Conservation (phyloP, 2,113 vertebrate genomes). For the Phylloscopus trochiloides region DNA sequence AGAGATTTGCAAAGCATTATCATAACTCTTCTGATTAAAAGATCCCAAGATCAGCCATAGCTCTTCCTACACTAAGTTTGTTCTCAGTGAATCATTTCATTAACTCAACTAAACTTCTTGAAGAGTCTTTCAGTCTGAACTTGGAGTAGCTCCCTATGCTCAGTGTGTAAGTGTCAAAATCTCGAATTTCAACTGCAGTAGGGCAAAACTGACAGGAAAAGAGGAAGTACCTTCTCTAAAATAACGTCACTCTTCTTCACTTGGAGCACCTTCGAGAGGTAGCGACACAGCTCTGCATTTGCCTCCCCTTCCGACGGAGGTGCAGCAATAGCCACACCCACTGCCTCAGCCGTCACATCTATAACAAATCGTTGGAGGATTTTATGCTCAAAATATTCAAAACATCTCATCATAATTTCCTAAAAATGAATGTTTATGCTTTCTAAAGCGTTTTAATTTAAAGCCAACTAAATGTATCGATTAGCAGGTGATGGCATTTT, state of each 20-base stretch:
- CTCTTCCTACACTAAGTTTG: background rate
- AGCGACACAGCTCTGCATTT: conserved; percentile 86
- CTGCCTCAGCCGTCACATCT: conserved; percentile 83
- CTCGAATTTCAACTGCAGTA: background rate
- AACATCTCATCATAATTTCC: background rate
- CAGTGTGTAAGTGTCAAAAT: background rate
- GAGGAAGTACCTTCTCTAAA: conserved; percentile 83
- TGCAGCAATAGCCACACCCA: conserved; percentile 87
- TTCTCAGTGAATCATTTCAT: background rate
- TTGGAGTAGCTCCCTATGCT: background rate
- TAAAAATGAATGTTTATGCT: background rate
- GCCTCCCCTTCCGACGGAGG: conserved; percentile 91
- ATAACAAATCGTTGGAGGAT: background rate
- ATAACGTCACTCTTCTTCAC: conserved; percentile 85
- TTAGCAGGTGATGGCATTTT: background rate
- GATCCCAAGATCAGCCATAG: background rate
- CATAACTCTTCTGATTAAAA: background rate
- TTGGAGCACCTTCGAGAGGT: conserved; percentile 84
- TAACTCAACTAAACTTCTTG: background rate
- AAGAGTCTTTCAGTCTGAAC: background rate
- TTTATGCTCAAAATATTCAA: background rate
- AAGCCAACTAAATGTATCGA: background rate
- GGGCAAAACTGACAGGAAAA: background rate
- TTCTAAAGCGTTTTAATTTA: background rate
- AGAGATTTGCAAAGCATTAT: background rate